These are phyloP conservation scores for Hemichromis elongatus DNA, from an alignment of 2,113 vertebrate genomes.

Conservation along the genomic window DNA sequence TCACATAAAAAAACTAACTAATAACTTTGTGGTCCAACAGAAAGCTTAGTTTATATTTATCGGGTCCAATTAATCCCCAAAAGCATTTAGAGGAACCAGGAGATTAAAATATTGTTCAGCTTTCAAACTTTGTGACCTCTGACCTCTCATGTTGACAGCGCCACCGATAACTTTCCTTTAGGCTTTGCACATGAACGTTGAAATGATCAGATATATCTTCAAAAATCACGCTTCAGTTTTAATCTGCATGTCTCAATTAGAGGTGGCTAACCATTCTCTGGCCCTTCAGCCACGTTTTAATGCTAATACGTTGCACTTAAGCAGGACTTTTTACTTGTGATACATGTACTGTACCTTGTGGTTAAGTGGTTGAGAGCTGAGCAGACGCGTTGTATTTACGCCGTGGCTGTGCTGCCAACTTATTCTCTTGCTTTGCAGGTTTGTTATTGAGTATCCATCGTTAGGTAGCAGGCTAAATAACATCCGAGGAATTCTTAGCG, in stretches of 20 bases:
- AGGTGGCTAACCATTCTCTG: not conserved
- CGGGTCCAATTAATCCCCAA: not conserved
- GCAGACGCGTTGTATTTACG: not conserved
- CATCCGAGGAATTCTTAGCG: not conserved
- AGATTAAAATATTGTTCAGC: not conserved
- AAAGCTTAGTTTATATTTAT: not conserved
- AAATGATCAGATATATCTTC: not conserved
- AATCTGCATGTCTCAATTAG: not conserved
- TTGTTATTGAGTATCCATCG: not conserved
- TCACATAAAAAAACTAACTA: not conserved
- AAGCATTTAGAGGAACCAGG: no score
- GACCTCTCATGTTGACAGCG: not conserved
- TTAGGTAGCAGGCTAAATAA: not conserved
- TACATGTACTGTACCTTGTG: slow-evolving; percentile 52
- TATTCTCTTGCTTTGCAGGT: not conserved
- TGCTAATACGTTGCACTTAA: not conserved
- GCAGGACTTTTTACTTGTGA: not conserved
- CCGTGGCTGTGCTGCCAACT: not conserved
- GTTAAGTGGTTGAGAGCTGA: slow-evolving; percentile 18
- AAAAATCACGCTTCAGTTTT: not conserved
- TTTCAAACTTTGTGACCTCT: not conserved
- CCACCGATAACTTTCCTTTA: not conserved
- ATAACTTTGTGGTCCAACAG: not conserved
- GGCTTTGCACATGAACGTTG: not conserved
- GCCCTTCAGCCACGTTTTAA: not conserved